Evolutionary conservation across 2,113 vertebrate genomes (phyloP), one percentile per base, ranked within the genome.

Genomic region (Carollia perspicillata): DNA sequence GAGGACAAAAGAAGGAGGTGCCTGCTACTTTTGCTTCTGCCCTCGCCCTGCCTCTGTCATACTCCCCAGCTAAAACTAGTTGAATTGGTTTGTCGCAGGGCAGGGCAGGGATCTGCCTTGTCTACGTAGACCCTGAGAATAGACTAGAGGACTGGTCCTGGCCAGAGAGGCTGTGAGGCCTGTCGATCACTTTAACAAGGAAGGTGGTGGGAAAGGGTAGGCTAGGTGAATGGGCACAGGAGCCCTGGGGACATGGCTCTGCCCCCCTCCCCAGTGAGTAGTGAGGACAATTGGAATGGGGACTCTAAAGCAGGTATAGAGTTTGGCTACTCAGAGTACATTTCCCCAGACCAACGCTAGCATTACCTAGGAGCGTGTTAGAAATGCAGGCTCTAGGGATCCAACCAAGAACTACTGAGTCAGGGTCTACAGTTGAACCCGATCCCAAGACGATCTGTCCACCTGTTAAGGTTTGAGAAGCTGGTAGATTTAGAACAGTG

Each of bases 41-140:
- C 55, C 35, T 75, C 20, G 23, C 9, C 63, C 14, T 20, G 26
- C 51, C 11, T 81, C 47, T 23, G 47, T 66, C n/a, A 40, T 10
- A 60, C 33, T 49, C 23, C 16, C 44, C 60, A 40, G 14, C 40
- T 40, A 26, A 20, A 93, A 37, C 40, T 22, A 23, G 20, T 3
- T 75, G 87, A 74, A 84, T 3, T 35, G 65, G 60, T 35, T 90
- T 92, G 84, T 86, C 71, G n/a, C 22, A 55, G 68, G 26, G 20
- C 35, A 22, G 12, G 17, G 28, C 35, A 37, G 72, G 17, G 53
- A 23, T 81, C 33, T 84, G 8, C 49, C 60, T 55, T 7, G 11
- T 85, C 44, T 58, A 47, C 20, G 42, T 53, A 60, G 11, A 63
- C 51, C 17, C 58, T 0, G 5, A 71, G 47, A 49, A 78, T 47